These are phyloP conservation scores for Acrobasis consociella DNA, from an alignment of 2,888 invertebrate species.

Conservation along the genomic window DNA sequence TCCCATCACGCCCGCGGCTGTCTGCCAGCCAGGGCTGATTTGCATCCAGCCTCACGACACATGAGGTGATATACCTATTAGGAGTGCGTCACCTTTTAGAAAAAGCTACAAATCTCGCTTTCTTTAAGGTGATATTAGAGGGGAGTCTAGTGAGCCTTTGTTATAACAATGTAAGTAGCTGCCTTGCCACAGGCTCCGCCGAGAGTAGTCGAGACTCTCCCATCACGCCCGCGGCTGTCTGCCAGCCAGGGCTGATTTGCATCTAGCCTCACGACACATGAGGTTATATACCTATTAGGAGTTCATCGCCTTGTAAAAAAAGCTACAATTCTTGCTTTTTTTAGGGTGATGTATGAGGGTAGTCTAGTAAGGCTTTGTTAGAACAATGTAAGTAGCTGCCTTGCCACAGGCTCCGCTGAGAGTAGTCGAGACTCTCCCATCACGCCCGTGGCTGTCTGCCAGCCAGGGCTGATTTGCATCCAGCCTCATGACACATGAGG, in stretches of 20 bases:
- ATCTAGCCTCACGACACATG: slow-evolving; percentile 9
- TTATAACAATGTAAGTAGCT: no score
- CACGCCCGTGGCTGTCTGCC: slow-evolving; percentile 16
- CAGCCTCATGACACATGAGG: slow-evolving; percentile 2
- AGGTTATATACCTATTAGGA: not conserved
- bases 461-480: slow-evolving; percentile 20
- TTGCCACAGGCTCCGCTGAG: slow-evolving; percentile 15
- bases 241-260: slow-evolving; percentile 19
- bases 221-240: slow-evolving; percentile 18
- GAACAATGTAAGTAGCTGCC: not conserved
- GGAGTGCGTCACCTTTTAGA: not conserved
- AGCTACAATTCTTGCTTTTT: not conserved
- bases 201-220: slow-evolving; percentile 7
- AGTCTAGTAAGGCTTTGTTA: no score
- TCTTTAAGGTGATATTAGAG: not conserved
- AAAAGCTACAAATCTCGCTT: not conserved
- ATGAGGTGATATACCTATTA: not conserved
- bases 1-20: slow-evolving; percentile 18
- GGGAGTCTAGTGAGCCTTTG: no score
- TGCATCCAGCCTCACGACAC: slow-evolving; percentile 10
- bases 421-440: slow-evolving; percentile 9
- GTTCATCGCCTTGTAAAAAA: not conserved
- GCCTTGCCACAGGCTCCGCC: slow-evolving; percentile 13
- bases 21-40: slow-evolving; percentile 19
- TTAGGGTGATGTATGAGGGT: not conserved